Evolutionary conservation across 1,140 invertebrate species (phyloP), one percentile per base, ranked within the genome.

Genomic region (Papilio aristodemus): DNA sequence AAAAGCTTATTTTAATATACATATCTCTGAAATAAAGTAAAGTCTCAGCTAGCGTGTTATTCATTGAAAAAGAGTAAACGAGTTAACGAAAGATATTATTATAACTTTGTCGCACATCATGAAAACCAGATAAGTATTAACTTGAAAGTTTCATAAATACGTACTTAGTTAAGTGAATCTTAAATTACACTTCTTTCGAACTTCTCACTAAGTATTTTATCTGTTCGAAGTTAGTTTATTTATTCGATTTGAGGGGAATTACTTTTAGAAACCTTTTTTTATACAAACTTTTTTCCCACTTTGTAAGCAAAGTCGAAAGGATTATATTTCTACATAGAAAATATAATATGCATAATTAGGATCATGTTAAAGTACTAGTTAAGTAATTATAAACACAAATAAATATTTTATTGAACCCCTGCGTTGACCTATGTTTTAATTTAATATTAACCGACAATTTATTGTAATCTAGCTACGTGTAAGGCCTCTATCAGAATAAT

Each of bases 141-240:
- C 19, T 54, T 54, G 19, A 50, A 50, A 50, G 46, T n/a, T n/a
- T n/a, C n/a, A n/a, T n/a, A n/a, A n/a, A n/a, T n/a, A n/a, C n/a
- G n/a, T 50, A 50, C 46, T 50, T 50, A 50, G 46, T 50, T 50
- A 50, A 50, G 46, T 50, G 46, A 50, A 50, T 50, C 46, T 50
- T 50, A 50, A 50, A 50, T 50, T 50, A 50, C 46, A 50, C 46
- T 50, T 50, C 46, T 50, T 50, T 50, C 19, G 9, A 50, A 50
- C 19, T 50, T 50, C 10, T 25, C 22, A 46, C 43, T 46, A 50
- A 50, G 46, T 50, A 50, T 17, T 22, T 50, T 50, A 50, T 50
- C 46, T 50, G 46, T 9, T 50, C 46, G 46, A 10, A 50, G 46
- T 50, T 50, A 50, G 46, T 50, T 50, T 50, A 50, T 50, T 50